Base-by-base conservation (phyloP, 2,888 invertebrate genomes). In the Erannis defoliaria region DNA sequence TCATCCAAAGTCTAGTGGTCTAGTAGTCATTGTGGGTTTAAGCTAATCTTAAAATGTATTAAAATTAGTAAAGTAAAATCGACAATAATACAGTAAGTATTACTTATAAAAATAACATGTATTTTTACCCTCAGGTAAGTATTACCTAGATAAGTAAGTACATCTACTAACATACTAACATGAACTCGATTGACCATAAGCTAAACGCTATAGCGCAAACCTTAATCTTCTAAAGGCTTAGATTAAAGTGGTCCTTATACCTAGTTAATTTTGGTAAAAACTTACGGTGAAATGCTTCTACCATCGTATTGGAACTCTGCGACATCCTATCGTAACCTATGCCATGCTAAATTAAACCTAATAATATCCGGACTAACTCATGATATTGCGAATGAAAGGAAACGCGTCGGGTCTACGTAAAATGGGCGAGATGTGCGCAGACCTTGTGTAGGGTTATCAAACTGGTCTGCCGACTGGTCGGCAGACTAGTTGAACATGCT, bases 251-350 rank as follows among this genome's bases (percentile, higher is more conserved):
- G 78, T 82, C 83, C 86, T 86, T 86, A 85, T 84, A n/a, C n/a
- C n/a, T n/a, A 89, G 89, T 88, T 90, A 90, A 91, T 90, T 90
- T 90, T 88, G 88, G 84, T 90, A 89, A 90, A 89, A 89, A 89
- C 90, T 88, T 88, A 88, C 84, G 81, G 84, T 84, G 76, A 79
- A 80, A 76, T 80, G 78, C 81, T 42, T 16, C 23, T 76, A 73
- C 67, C 61, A 58, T 86, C 77, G 74, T 38, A 50, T 55, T 64
- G 35, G 81, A 81, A 14, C 81, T 56, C 68, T 67, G 48, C 62
- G 64, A 62, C 63, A 67, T 61, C 65, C 67, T 63, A 54, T 62
- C 50, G 16, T 33, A 61, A 43, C 70, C 65, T 62, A 62, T 59
- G 62, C 55, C 40, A 59, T 18, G 19, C 26, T n/a, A 19, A 40